Conservation (phyloP, 2,113 vertebrate genomes). For the Rhadina sibilatrix region DNA sequence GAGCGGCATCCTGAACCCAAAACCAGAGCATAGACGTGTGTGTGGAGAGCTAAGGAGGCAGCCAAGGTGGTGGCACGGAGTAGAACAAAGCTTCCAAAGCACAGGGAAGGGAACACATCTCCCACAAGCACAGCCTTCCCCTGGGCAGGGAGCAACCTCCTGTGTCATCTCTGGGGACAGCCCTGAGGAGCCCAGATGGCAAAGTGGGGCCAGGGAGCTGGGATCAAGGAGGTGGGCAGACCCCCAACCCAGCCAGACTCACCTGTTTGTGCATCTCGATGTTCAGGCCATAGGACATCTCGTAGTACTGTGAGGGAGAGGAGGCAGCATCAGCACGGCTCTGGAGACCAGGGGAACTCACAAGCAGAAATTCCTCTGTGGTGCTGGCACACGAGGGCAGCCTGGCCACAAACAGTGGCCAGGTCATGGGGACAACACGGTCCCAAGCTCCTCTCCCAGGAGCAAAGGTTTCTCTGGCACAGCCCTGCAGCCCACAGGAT, state of each 20-base stretch:
- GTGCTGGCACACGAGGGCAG: accelerated
- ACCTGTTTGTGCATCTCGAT: conserved; percentile 80
- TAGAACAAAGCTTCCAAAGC: neutral
- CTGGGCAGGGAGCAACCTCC: neutral
- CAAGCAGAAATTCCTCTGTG: accelerated
- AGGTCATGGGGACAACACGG: neutral
- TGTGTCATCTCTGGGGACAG: accelerated
- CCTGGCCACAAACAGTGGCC: neutral
- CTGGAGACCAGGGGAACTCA: no score
- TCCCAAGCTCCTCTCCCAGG: neutral
- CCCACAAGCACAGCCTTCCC: neutral
- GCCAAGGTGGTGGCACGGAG: accelerated
- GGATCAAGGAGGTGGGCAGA: neutral
- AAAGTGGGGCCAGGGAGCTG: neutral
- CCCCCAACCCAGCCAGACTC: neutral
- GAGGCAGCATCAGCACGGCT: neutral
- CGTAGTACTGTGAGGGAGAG: conserved; percentile 68
- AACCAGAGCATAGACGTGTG: neutral
- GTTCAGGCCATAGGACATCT: conserved; percentile 77
- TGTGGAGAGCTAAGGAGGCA: neutral
- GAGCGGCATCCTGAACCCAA: accelerated
- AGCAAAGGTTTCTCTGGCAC: neutral
- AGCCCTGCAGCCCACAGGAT: accelerated
- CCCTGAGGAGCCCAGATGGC: accelerated
- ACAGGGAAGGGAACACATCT: neutral